Percentiles rank a stretch among this genome's conserved stretches.
phyloP scores from a whole-genome alignment of 2,113 vertebrate genomes.

The Rhombomys opimus region DNA sequence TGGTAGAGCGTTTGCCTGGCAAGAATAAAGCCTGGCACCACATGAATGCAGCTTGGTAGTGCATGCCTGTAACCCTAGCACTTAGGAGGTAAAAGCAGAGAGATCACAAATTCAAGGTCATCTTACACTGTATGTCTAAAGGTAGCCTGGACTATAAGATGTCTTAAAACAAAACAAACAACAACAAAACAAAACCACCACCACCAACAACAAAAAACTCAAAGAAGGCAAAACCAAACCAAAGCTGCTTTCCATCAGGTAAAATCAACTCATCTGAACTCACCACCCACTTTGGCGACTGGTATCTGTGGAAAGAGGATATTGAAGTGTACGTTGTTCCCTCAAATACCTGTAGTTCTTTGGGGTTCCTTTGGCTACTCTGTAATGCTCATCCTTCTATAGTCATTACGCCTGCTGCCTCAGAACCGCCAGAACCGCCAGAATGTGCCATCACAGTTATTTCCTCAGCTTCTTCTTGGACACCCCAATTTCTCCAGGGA shows the following conservation, averaged over 20 bases:
- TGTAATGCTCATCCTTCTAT: background rate
- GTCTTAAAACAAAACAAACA: background rate
- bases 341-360: background rate
- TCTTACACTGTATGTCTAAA: too few species aligned
- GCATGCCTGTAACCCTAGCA: background rate
- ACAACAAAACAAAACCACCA: too few species aligned
- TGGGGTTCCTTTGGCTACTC: background rate
- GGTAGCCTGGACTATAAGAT: background rate
- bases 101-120: background rate
- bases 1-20: background rate
- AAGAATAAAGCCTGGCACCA: background rate
- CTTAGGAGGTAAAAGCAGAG: background rate
- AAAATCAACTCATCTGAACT: background rate
- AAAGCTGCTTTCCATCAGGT: background rate
- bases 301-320: background rate
- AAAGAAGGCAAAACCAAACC: background rate
- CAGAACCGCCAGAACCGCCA: background rate
- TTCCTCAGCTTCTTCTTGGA: background rate
- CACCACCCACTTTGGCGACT: background rate
- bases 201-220: background rate
- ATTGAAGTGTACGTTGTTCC: background rate
- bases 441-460: background rate
- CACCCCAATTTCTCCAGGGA: background rate
- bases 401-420: too few species aligned
- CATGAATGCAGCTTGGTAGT: background rate